These are phyloP conservation scores for Rachycentron canadum DNA, from an alignment of 2,797 vertebrate species.

Conservation along the genomic window DNA sequence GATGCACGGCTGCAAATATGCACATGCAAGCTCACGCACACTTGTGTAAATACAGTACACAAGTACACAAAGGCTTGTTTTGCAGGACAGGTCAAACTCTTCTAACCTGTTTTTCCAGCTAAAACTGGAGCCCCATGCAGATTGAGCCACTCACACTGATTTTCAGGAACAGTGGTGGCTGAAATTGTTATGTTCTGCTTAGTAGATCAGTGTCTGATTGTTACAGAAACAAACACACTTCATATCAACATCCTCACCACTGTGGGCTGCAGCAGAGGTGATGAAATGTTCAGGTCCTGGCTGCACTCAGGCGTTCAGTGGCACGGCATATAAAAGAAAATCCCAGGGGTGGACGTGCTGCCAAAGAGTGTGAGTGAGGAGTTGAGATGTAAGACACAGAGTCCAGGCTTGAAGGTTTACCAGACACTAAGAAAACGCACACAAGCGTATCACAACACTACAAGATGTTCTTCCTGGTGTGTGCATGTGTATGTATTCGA, in stretches of 20 bases:
- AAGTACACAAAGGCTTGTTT: slow-evolving; percentile 27
- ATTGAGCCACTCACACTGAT: neutral
- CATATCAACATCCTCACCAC: neutral
- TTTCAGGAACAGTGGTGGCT: neutral
- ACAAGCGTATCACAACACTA: neutral
- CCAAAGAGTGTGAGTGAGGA: neutral
- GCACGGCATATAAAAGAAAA: neutral
- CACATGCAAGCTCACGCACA: neutral
- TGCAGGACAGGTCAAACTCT: slow-evolving; percentile 48
- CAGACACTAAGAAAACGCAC: neutral
- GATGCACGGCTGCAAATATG: slow-evolving; percentile 21
- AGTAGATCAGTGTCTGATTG: neutral
- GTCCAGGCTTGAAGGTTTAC: neutral
- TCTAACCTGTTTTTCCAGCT: slow-evolving; percentile 52
- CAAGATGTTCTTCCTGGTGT: neutral
- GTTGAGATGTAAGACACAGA: slow-evolving; percentile 1
- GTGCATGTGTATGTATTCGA: neutral
- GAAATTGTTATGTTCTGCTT: neutral
- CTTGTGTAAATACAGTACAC: neutral
- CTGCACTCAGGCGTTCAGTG: neutral
- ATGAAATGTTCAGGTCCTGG: neutral
- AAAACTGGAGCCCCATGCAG: neutral
- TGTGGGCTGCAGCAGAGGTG: neutral
- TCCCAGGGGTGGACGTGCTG: neutral
- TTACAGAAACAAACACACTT: neutral